Base-by-base conservation (phyloP, 2,113 vertebrate species). In the Sitta europaea region DNA sequence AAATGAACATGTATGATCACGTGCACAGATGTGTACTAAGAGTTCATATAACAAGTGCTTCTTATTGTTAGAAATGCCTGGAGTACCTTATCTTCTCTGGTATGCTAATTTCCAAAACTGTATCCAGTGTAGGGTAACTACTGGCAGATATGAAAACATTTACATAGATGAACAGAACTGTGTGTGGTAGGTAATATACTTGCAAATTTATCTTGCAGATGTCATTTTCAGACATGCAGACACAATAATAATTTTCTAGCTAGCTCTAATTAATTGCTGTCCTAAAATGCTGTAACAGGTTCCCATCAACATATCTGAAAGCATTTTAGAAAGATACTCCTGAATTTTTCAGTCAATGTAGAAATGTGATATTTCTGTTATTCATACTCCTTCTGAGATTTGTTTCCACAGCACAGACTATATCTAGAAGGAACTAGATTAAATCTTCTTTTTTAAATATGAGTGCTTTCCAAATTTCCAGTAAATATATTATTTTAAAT, bases 121-220 rank as follows among this genome's bases (percentile, higher is more conserved):
- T 20, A 88, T 54, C 58, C 88, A 65, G 38, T 66, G 62, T 36
- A 73, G 47, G 29, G 45, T 76, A 86, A 83, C 78, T 83, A 66
- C 42, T 58, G 42, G 25, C 28, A 90, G 67, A 86, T 51, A 83
- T 10, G 70, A 91, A 87, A 93, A 86, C 53, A 75, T 92, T 86
- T 88, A 70, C 50, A 83, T 31, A 91, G 88, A 65, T 66, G 53
- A 92, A 70, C 67, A 92, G 72, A 92, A 88, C 59, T 83, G 14
- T 73, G 16, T 55, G 45, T 61, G 24, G 42, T 40, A 86, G 24
- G 42, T 40, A 86, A 88, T 66, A 51, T 54, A 73, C 19, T 88
- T 83, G 50, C 47, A 90, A 90, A 92, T 94, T 83, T 88, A 38
- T 86, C 66, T 93, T 94, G 85, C 55, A 87, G 61, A 78, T 89